Evolutionary conservation across 2,888 invertebrate species (phyloP), one percentile per base, ranked within the genome.

Genomic region (Dicycla oo): DNA sequence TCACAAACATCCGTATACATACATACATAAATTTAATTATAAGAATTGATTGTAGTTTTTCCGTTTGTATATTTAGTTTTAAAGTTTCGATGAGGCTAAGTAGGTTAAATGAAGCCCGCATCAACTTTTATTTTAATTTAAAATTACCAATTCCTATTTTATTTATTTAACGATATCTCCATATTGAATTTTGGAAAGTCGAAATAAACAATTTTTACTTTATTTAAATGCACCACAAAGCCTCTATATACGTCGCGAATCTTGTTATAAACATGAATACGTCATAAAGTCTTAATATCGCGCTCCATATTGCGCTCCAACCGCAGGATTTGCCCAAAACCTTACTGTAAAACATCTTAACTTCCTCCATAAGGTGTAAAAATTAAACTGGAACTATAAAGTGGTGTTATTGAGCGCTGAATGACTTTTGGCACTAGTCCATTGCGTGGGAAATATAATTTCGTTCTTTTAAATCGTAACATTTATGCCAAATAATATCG

Each of bases 381-480:
- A 78, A 71, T 57, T 61, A 10, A 75, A 80, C 40, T 75, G 26
- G 11, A 64, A 11, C 30, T 54, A 8, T 49, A 62, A 79, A 75
- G 56, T 80, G 23, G 34, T 65, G 30, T 49, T 66, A 45, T 60
- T 67, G 43, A 61, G 66, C 23, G 60, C 30, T 70, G 49, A 75
- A 80, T 64, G 67, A 62, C 64, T 65, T 80, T 79, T 76, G 76
- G 67, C 72, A 65, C 26, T 54, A 65, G 61, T 76, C 57, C 76
- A 80, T n/a, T 45, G 47, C 13, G 23, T 67, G 53, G 20, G 1
- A 64, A 71, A 71, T 67, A 30, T 67, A 62, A 69, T 79, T 43
- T 60, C n/a, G 1, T 75, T 47, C 8, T 54, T 77, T 78, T 58
- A 8, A 73, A 66, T 58, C 23, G 34, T 51, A 40, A 61, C 23